phyloP scores from a whole-genome alignment of 2,888 invertebrate species.

The Lycia hirtaria region DNA sequence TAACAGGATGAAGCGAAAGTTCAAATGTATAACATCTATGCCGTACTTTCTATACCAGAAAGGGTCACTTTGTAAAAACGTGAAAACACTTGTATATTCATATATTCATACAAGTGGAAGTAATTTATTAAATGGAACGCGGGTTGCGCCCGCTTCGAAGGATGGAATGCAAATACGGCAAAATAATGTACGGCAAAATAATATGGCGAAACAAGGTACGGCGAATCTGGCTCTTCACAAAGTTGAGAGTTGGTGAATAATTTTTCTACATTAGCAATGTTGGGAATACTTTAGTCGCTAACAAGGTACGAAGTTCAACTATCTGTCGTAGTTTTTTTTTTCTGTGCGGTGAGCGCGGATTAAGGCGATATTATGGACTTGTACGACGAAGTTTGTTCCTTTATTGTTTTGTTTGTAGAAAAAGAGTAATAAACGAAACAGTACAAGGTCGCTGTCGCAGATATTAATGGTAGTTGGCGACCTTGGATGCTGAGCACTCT shows the following conservation, averaged over 20 bases:
- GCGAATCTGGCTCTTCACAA: slow-evolving; percentile 6
- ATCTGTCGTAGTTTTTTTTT: slow-evolving; percentile 11
- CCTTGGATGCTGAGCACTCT: slow-evolving; percentile 4
- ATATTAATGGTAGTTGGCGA: slow-evolving; percentile 16
- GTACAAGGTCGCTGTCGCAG: slow-evolving; percentile 17
- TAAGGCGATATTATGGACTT: slow-evolving; percentile 12
- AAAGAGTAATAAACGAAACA: slow-evolving; percentile 18
- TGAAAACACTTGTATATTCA: slow-evolving; percentile 51
- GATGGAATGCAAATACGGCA: slow-evolving; percentile 37
- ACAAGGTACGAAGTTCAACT: slow-evolving; percentile 7
- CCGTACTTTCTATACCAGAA: slow-evolving; percentile 17
- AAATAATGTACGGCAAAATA: slow-evolving; percentile 18
- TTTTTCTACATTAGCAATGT: slow-evolving; percentile 13
- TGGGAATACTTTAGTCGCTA: slow-evolving; percentile 13
- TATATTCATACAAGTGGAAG: slow-evolving; percentile 58
- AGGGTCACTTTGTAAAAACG: slow-evolving; percentile 39
- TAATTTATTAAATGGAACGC: slow-evolving; percentile 68
- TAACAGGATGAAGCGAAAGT: slow-evolving; percentile 25
- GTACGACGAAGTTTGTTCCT: slow-evolving; percentile 21
- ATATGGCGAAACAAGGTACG: slow-evolving; percentile 21
- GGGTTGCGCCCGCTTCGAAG: slow-evolving; percentile 39
- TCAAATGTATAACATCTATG: slow-evolving; percentile 21
- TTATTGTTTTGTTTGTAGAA: slow-evolving; percentile 33
- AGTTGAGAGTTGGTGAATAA: slow-evolving; percentile 16
- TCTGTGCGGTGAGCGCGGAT: neutral